These are phyloP conservation scores for Tachina fera DNA, from an alignment of 2,888 invertebrate species.

Conservation along the genomic window DNA sequence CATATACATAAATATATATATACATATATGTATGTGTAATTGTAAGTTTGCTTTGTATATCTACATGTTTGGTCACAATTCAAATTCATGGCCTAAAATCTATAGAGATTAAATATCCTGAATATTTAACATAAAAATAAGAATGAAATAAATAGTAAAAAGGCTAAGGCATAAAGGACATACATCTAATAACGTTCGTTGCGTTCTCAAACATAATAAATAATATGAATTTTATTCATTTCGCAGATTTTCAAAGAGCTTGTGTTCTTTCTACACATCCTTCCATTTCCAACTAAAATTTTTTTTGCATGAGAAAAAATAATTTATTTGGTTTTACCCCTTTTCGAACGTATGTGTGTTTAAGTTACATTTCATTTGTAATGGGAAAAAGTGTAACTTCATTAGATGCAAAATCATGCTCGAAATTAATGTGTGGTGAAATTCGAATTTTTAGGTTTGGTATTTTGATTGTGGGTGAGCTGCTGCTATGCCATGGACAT, in stretches of 20 bases:
- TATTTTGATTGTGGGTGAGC: not conserved
- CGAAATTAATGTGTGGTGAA: slow-evolving; percentile 37
- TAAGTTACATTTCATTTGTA: slow-evolving; percentile 11
- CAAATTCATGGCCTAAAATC: slow-evolving; percentile 35
- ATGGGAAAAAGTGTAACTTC: slow-evolving; percentile 37
- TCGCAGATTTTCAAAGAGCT: slow-evolving; percentile 6
- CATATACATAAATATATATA: too few species aligned
- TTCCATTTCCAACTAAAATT: not conserved
- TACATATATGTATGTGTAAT: too few species aligned
- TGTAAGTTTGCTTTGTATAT: too few species aligned
- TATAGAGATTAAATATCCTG: slow-evolving; percentile 65
- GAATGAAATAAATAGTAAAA: slow-evolving; percentile 32
- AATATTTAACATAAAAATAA: slow-evolving; percentile 40
- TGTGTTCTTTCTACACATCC: slow-evolving; percentile 11
- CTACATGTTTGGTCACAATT: slow-evolving; percentile 7
- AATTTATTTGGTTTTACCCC: slow-evolving; percentile 36
- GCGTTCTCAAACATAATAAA: slow-evolving; percentile 12
- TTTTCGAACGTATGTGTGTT: not conserved
- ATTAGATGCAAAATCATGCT: slow-evolving; percentile 55
- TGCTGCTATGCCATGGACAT: not conserved
- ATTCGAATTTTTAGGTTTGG: slow-evolving; percentile 12
- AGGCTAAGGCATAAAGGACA: slow-evolving; percentile 15
- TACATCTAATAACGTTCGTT: slow-evolving; percentile 5
- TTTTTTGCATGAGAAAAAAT: slow-evolving; percentile 22
- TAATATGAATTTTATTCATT: slow-evolving; percentile 45